Percentiles rank a stretch among this genome's conserved stretches.
Conservation (phyloP, 2,888 invertebrate species). For the Allacma fusca region DNA sequence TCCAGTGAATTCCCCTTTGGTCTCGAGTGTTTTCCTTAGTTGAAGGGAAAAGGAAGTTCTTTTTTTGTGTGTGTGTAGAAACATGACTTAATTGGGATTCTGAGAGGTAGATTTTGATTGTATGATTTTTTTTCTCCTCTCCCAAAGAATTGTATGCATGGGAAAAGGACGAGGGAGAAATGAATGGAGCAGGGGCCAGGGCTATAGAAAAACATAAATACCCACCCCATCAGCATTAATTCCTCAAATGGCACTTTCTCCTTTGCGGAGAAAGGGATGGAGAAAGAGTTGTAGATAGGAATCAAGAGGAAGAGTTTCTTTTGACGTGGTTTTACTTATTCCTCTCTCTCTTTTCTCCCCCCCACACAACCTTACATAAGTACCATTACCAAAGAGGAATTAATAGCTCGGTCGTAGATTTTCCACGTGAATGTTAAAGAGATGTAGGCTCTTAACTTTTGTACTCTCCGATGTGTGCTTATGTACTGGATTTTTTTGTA, state of each 20-base stretch:
- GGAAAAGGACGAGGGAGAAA: too few species aligned
- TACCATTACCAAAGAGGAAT: conserved; percentile 16
- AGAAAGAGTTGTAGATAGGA: neutral
- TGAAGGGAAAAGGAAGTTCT: too few species aligned
- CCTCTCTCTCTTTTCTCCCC: neutral
- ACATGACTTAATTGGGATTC: too few species aligned
- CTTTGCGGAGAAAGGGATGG: neutral
- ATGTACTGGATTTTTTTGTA: too few species aligned
- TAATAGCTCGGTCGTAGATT: conserved; percentile 26
- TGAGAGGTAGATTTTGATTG: too few species aligned
- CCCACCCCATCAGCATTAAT: conserved; percentile 9
- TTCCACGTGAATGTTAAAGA: neutral
- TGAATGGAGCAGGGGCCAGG: neutral
- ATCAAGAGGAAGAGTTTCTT: neutral
- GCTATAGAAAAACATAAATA: conserved; percentile 1
- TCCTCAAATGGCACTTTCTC: neutral
- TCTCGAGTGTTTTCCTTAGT: too few species aligned
- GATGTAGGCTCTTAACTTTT: too few species aligned
- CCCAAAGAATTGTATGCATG: too few species aligned
- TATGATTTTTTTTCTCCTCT: too few species aligned
- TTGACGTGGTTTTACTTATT: conserved; percentile 4
- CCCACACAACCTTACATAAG: neutral
- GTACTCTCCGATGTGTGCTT: too few species aligned
- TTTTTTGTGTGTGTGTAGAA: too few species aligned
- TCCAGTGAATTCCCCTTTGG: too few species aligned